These are phyloP conservation scores for Dipodomys ordii DNA, from an alignment of 2,113 vertebrate species.

Conservation along the genomic window DNA sequence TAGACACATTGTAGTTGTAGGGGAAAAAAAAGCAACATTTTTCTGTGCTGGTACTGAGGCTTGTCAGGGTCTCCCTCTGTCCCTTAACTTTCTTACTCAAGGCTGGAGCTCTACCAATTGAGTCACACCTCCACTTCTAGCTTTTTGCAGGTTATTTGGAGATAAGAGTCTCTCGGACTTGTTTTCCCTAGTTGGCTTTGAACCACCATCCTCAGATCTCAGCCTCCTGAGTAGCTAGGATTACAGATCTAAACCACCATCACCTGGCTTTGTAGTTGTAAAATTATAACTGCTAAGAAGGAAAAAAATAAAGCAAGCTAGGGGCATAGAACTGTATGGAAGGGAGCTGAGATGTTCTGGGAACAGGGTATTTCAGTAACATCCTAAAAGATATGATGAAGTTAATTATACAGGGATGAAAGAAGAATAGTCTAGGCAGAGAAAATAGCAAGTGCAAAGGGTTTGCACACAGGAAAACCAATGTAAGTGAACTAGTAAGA, in stretches of 20 bases:
- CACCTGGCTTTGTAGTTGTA: not conserved
- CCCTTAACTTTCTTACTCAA: no score
- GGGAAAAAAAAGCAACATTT: no score
- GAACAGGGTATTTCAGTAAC: not conserved
- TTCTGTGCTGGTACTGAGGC: no score
- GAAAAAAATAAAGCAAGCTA: not conserved
- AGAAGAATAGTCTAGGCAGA: not conserved
- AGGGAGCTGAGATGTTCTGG: not conserved
- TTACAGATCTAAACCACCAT: no score
- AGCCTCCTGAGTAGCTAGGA: no score
- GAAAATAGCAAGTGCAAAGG: not conserved
- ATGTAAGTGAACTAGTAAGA: not conserved
- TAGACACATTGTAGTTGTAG: not conserved
- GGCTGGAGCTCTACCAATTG: no score
- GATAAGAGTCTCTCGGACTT: no score
- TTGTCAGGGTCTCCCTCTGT: no score
- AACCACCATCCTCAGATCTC: no score
- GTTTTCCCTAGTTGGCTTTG: no score
- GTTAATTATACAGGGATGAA: not conserved
- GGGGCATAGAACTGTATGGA: rapidly evolving
- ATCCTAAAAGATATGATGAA: not conserved
- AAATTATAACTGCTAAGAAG: not conserved
- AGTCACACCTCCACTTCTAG: no score
- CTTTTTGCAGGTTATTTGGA: no score
- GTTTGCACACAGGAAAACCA: not conserved